These are phyloP conservation scores for Sebastes diploproa DNA, from an alignment of 2,797 vertebrate genomes.

Conservation along the genomic window DNA sequence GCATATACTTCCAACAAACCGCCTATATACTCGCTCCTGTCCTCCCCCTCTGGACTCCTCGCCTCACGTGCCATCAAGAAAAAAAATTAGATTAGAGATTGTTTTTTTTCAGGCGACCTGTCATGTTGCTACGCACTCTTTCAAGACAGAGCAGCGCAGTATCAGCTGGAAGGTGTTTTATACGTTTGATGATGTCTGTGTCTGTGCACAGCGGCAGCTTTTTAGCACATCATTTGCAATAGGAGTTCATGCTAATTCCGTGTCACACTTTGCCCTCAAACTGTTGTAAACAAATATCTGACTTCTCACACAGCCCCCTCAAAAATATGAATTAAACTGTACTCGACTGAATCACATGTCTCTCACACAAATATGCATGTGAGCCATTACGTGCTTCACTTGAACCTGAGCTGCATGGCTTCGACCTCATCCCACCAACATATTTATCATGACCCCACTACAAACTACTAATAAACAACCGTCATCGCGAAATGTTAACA, in stretches of 20 bases:
- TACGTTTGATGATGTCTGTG: not conserved
- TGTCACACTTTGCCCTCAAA: slow-evolving; percentile 9
- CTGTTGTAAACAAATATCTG: slow-evolving; percentile 10
- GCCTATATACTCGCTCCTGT: not conserved
- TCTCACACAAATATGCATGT: not conserved
- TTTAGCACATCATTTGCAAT: not conserved
- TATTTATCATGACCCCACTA: not conserved
- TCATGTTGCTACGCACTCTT: slow-evolving; percentile 13
- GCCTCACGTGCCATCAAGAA: slow-evolving; percentile 1
- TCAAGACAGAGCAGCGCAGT: slow-evolving; percentile 7
- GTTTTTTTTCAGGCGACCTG: slow-evolving; percentile 27
- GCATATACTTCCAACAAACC: not conserved
- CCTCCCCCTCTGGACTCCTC: not conserved
- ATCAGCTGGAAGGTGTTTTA: slow-evolving; percentile 21
- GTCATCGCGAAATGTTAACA: not conserved
- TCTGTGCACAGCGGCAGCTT: not conserved
- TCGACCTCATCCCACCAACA: not conserved
- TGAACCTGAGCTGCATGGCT: not conserved
- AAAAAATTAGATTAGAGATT: not conserved
- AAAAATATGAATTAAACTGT: slow-evolving; percentile 1
- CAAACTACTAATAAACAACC: not conserved
- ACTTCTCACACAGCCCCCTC: not conserved
- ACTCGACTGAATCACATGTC: not conserved
- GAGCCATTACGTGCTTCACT: not conserved
- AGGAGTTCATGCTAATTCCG: slow-evolving; percentile 1